Percentiles rank a stretch among this genome's conserved stretches.
Conservation (phyloP, 2,113 vertebrate species). For the Sakesphorus luctuosus region DNA sequence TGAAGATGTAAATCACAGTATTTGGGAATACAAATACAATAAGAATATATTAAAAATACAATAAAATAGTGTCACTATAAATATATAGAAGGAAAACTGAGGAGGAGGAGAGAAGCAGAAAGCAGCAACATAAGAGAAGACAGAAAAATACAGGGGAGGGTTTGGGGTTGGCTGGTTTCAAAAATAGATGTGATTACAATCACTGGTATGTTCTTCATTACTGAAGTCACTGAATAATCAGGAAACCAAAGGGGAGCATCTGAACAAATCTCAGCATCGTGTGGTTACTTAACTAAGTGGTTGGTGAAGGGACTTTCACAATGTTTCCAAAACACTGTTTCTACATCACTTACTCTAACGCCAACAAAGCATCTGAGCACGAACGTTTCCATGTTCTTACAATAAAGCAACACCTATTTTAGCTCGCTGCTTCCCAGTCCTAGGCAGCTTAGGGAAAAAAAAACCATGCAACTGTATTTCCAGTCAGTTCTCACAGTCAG, state of each 20-base stretch:
- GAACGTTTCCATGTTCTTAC: neutral
- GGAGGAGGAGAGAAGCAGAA: neutral
- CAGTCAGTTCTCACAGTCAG: neutral
- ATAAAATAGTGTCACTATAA: neutral
- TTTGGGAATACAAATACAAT: neutral
- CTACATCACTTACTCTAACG: conserved; percentile 6
- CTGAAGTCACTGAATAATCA: conserved; percentile 17
- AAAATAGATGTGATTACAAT: neutral
- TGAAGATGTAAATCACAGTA: neutral
- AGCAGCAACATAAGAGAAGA: neutral
- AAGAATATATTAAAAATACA: too few relatives aligned
- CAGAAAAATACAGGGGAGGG: neutral
- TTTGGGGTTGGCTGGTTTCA: neutral
- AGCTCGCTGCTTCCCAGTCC: neutral
- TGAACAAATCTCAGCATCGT: neutral
- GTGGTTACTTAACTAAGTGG: neutral
- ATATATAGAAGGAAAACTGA: neutral
- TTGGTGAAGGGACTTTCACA: neutral
- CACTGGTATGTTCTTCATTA: neutral
- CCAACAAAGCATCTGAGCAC: neutral
- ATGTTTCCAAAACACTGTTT: conserved; percentile 32
- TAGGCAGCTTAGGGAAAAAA: neutral
- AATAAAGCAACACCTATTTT: conserved; percentile 9
- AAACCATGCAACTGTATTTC: neutral
- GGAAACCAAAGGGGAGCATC: neutral